A percentile compares a stretch with the other conserved stretches of the same genome.
Conservation (phyloP, 2,888 invertebrate genomes). For the Agrochola macilenta region DNA sequence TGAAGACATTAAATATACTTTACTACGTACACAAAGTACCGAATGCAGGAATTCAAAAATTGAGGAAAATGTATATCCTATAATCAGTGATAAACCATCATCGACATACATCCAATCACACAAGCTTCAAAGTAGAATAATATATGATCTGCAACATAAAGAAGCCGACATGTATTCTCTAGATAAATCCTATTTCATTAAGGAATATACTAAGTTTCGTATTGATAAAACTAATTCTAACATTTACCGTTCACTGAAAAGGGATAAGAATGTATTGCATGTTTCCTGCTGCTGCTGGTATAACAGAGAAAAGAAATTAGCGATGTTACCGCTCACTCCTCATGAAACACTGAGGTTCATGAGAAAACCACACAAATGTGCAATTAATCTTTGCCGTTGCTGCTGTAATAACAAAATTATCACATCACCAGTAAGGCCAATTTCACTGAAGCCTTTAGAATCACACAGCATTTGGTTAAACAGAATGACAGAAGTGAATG, state of each 20-base stretch:
- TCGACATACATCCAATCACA: neutral
- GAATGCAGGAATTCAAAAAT: neutral
- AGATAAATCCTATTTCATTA: slow-evolving; percentile 14
- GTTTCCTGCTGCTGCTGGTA: slow-evolving; percentile 73
- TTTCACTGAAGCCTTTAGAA: neutral
- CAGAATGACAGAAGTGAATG: neutral
- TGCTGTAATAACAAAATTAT: slow-evolving; percentile 59
- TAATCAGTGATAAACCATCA: neutral
- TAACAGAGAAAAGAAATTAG: slow-evolving; percentile 57
- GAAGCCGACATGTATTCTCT: slow-evolving; percentile 44
- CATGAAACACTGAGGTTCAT: slow-evolving; percentile 43
- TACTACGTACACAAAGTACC: neutral
- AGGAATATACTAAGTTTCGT: slow-evolving; percentile 43
- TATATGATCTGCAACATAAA: slow-evolving; percentile 39
- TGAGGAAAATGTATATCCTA: neutral
- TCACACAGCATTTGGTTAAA: slow-evolving; percentile 26
- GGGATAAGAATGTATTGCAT: neutral
- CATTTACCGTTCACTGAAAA: neutral
- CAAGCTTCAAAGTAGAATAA: slow-evolving; percentile 7
- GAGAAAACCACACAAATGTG: slow-evolving; percentile 64
- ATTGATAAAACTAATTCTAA: neutral
- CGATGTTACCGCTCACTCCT: slow-evolving; percentile 10
- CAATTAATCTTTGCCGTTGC: slow-evolving; percentile 61
- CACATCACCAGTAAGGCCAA: neutral
- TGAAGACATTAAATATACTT: slow-evolving; percentile 25